A percentile compares a stretch with the other conserved stretches of the same genome.
Evolutionary conservation across 2,888 invertebrate genomes (phyloP).

Genomic region (Antheraea assamensis): DNA sequence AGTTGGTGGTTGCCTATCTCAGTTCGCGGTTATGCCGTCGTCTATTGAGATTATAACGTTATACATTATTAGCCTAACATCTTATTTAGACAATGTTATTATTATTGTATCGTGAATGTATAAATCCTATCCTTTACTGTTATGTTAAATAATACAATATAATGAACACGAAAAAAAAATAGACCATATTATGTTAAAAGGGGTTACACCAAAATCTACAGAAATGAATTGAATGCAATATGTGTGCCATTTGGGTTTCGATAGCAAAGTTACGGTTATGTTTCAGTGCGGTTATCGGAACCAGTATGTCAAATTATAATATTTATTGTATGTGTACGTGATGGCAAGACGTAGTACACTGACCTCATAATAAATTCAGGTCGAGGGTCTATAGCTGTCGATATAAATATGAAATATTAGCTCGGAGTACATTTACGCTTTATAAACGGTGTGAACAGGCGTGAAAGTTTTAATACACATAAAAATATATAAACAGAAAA

Average conservation of each 20-base stretch:
- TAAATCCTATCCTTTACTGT: background rate
- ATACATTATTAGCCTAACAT: background rate
- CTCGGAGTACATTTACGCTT: background rate
- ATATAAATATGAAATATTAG: constrained; percentile 22
- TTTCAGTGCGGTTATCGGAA: constrained; percentile 46
- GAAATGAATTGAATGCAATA: constrained; percentile 11
- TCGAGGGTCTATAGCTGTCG: constrained; percentile 33
- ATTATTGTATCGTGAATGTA: background rate
- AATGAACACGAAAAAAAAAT: no score
- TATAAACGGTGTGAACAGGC: background rate
- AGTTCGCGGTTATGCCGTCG: constrained; percentile 29
- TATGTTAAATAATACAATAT: no score
- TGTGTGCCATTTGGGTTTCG: constrained; percentile 31
- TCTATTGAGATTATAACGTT: constrained; percentile 9
- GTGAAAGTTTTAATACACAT: background rate
- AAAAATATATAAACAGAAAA: background rate
- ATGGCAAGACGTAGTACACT: constrained; percentile 43
- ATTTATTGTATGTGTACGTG: constrained; percentile 61
- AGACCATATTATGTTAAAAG: background rate
- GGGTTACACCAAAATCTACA: background rate
- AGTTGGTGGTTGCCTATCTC: constrained; percentile 54
- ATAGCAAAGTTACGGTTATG: constrained; percentile 40
- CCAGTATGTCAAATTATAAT: constrained; percentile 65
- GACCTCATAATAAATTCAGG: constrained; percentile 58
- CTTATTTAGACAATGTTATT: background rate